Evolutionary conservation across 2,888 invertebrate genomes (phyloP).

Genomic region (Sceliomorpha sp.): DNA sequence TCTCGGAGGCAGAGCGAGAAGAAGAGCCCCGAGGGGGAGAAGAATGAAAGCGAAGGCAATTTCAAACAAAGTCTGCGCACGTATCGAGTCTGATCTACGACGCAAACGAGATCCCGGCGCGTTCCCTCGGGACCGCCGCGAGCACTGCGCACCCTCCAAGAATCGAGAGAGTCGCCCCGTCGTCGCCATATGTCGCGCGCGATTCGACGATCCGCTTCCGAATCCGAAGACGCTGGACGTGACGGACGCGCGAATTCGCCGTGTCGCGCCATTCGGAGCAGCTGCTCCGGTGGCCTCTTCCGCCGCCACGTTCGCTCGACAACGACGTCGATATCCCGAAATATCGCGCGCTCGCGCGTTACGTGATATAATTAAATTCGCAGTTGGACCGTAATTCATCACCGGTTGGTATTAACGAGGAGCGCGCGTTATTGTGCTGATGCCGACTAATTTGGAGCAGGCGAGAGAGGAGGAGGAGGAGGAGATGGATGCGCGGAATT

Average conservation of each 20-base stretch:
- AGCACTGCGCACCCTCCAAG: conserved; percentile 53
- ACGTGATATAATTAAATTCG: conserved; percentile 53
- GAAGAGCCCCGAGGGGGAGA: conserved; percentile 16
- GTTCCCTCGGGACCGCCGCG: conserved; percentile 43
- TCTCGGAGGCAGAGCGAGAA: conserved; percentile 1
- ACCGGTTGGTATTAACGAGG: conserved; percentile 46
- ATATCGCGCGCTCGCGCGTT: conserved; percentile 47
- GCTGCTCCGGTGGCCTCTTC: conserved; percentile 32
- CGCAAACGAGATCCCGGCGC: conserved; percentile 43
- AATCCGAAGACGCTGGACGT: conserved; percentile 37
- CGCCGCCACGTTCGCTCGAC: conserved; percentile 50
- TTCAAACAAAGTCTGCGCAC: conserved; percentile 43
- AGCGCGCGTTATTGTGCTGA: conserved; percentile 46
- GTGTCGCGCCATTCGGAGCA: conserved; percentile 21
- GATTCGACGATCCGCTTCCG: conserved; percentile 40
- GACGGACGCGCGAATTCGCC: conserved; percentile 25
- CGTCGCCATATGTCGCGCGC: conserved; percentile 46
- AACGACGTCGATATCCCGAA: conserved; percentile 51
- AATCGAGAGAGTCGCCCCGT: conserved; percentile 47
- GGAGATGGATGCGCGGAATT: too few species aligned
- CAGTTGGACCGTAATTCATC: conserved; percentile 53
- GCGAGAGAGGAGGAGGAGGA: conserved; percentile 30
- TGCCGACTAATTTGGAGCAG: conserved; percentile 48
- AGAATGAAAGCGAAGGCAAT: conserved; percentile 55
- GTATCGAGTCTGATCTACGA: conserved; percentile 56